Base-by-base conservation (phyloP, 2,888 invertebrate genomes). In the Lobophora halterata region DNA sequence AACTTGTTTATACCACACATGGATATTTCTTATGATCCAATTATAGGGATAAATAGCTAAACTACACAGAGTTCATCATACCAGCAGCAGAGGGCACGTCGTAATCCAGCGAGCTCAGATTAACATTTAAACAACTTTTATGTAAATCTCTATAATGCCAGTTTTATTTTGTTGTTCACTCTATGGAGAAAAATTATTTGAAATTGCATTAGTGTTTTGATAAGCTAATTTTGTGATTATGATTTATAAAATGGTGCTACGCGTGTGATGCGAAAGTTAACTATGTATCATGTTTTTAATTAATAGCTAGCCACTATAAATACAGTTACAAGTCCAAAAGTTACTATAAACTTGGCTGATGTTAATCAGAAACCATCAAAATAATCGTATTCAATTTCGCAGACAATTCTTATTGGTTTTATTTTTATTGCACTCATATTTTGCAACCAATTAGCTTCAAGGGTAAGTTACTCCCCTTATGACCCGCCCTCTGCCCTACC, bases 71-170 rank as follows among this genome's bases (percentile, higher is more conserved):
- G 53, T 52, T 58, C 52, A 48, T 43, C 62, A 54, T 60, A 18
- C 49, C 55, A 54, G 58, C 60, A 65, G 70, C 75, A 71, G 65
- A 73, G 78, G 74, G 74, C 68, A 78, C 66, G 69, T 79, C 73
- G 76, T 76, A 78, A 78, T 74, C 73, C 70, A 66, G 66, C 69
- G 68, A 58, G 27, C 36, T 63, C 61, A 68, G 78, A 85, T 85
- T 86, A 83, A 81, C 85, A 86, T 86, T 82, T 86, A 82, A 80
- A 85, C 80, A 81, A 83, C 78, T 76, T 86, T 83, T 85, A 86
- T 86, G 85, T 77, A 81, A 85, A 86, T 82, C 68, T 53, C 60
- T 60, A 59, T 66, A 58, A 68, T 70, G 67, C 64, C 59, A 56
- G 66, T 68, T 70, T 66, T 65, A 70, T 77, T 75, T 75, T 70